Conservation (phyloP, 2,113 vertebrate species). For the Elephas maximus region DNA sequence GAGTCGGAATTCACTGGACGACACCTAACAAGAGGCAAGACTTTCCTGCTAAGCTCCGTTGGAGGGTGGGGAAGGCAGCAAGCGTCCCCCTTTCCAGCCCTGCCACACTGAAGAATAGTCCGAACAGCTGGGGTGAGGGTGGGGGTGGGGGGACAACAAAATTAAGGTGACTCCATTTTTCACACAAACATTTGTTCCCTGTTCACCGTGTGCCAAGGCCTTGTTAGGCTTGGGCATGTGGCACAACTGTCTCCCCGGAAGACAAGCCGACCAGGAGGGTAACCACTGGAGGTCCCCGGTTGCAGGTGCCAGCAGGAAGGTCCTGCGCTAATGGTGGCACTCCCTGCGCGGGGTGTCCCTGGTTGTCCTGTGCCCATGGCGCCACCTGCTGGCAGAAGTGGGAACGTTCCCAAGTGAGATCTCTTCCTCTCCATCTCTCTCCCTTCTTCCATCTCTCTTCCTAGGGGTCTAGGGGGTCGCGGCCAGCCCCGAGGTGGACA, state of each 20-base stretch:
- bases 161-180: neutral
- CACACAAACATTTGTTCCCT: neutral
- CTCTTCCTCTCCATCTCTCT: neutral
- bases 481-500: neutral
- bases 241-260: neutral
- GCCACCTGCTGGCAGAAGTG: conserved; percentile 67
- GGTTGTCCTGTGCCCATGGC: neutral
- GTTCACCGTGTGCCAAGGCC: neutral
- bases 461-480: no score
- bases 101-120: neutral
- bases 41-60: neutral
- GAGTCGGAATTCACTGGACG: neutral
- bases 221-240: neutral
- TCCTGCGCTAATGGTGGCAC: neutral
- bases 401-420: neutral
- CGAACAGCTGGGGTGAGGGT: neutral
- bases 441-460: neutral
- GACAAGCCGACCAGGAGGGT: neutral
- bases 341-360: neutral
- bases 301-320: neutral
- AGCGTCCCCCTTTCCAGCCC: neutral
- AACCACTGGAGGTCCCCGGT: neutral
- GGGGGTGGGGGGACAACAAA: no score
- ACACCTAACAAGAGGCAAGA: neutral
- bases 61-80: neutral